These are phyloP conservation scores for Mormyrus hasselquistii DNA, from an alignment of 2,797 vertebrate genomes.

Conservation along the genomic window DNA sequence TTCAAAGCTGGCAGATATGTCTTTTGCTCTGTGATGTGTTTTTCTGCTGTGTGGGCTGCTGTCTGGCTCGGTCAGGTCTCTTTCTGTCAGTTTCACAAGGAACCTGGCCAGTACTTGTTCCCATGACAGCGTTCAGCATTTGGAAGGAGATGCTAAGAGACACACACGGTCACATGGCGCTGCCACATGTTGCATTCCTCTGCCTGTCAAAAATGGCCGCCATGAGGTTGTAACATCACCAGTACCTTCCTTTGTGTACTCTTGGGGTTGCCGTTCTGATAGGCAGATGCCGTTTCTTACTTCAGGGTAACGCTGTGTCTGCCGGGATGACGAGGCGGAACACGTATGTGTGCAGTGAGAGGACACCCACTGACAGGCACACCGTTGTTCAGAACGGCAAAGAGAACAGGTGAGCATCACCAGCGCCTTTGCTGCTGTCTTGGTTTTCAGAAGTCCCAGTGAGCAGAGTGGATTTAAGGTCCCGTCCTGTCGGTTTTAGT, in stretches of 20 bases:
- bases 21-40: neutral
- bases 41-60: neutral
- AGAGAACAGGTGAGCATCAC: slow-evolving; percentile 71
- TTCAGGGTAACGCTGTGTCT: slow-evolving; percentile 67
- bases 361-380: slow-evolving; percentile 71
- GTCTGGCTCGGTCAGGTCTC: neutral
- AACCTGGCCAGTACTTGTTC: neutral
- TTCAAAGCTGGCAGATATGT: neutral
- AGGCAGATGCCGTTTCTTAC: neutral
- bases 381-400: slow-evolving; percentile 82
- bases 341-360: slow-evolving; percentile 79
- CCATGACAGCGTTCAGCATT: neutral
- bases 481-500: neutral
- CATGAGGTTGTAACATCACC: neutral
- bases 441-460: neutral
- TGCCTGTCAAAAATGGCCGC: neutral
- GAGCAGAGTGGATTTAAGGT: neutral
- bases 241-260: neutral
- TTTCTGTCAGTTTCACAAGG: neutral
- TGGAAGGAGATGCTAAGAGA: neutral
- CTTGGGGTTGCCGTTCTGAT: neutral
- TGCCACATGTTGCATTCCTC: neutral
- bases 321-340: slow-evolving; percentile 78
- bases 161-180: neutral
- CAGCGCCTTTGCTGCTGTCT: neutral